Conservation (phyloP, 2,113 vertebrate species). For the Struthidea cinerea region DNA sequence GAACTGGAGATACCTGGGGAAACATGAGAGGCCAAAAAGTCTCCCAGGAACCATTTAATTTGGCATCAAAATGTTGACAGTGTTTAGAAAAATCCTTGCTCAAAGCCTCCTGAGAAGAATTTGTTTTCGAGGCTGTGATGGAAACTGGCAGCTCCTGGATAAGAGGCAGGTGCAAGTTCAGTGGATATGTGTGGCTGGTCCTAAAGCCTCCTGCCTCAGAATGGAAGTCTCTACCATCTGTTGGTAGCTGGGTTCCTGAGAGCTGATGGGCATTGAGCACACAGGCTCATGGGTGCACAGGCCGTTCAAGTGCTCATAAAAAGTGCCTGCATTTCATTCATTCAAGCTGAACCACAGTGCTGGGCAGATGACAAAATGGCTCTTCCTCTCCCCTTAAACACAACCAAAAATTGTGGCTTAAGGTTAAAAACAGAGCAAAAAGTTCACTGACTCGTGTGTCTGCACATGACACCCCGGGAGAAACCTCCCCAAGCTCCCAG, state of each 20-base stretch:
- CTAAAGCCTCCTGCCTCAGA: not conserved
- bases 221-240: not conserved
- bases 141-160: not conserved
- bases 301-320: not conserved
- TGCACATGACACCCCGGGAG: not conserved
- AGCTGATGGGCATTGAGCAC: not conserved
- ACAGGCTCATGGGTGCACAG: fast-evolving
- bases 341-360: not conserved
- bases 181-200: fast-evolving
- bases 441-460: not conserved
- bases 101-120: not conserved
- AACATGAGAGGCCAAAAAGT: not conserved
- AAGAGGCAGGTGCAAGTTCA: not conserved
- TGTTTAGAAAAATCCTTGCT: not conserved
- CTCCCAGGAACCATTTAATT: not conserved
- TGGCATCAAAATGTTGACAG: not conserved
- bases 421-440: not conserved
- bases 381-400: not conserved
- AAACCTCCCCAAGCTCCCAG: not conserved
- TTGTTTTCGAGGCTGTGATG: not conserved
- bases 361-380: not conserved
- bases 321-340: not conserved
- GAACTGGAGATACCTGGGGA: not conserved
- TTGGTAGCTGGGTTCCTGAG: not conserved
- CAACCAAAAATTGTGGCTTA: not conserved